These are phyloP conservation scores for Amphiprion ocellaris DNA, from an alignment of 2,113 vertebrate species.

Conservation along the genomic window DNA sequence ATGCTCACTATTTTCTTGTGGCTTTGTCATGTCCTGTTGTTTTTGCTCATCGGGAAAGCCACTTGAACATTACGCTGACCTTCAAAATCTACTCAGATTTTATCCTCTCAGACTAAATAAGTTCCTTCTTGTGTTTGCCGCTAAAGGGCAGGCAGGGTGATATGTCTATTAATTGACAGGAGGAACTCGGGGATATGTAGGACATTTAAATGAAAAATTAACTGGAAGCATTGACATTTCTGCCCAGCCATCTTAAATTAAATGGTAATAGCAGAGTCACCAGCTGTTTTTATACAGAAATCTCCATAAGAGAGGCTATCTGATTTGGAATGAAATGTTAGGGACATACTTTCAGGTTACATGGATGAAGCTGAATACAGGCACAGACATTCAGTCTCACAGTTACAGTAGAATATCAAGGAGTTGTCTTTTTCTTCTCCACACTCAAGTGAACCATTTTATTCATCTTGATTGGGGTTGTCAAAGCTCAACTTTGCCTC, in stretches of 20 bases:
- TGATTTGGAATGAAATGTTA: neutral
- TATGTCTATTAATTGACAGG: slow-evolving; percentile 38
- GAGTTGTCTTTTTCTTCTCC: neutral
- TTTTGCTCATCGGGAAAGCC: neutral
- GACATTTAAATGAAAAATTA: slow-evolving; percentile 61
- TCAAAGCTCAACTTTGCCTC: slow-evolving; percentile 44
- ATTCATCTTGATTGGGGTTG: slow-evolving; percentile 52
- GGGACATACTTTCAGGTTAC: neutral
- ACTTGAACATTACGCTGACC: slow-evolving; percentile 22
- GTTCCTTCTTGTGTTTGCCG: slow-evolving; percentile 32
- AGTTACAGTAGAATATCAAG: slow-evolving; percentile 33
- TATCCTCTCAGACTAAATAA: slow-evolving; percentile 22
- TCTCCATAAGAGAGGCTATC: neutral
- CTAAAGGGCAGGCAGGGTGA: slow-evolving; percentile 36
- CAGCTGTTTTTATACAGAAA: slow-evolving; percentile 1
- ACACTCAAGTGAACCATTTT: slow-evolving; percentile 27
- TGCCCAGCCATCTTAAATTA: slow-evolving; percentile 17
- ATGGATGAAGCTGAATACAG: neutral
- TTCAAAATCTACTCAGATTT: slow-evolving; percentile 4
- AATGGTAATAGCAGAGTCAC: slow-evolving; percentile 22
- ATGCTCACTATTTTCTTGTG: too few species aligned
- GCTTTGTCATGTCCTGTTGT: neutral
- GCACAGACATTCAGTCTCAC: slow-evolving; percentile 6
- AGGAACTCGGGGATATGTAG: slow-evolving; percentile 40
- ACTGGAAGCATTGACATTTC: neutral